Percentiles rank a stretch among this genome's conserved stretches.
These are phyloP conservation scores for Seriola dumerili DNA, from an alignment of 2,113 vertebrate species.

Conservation along the genomic window DNA sequence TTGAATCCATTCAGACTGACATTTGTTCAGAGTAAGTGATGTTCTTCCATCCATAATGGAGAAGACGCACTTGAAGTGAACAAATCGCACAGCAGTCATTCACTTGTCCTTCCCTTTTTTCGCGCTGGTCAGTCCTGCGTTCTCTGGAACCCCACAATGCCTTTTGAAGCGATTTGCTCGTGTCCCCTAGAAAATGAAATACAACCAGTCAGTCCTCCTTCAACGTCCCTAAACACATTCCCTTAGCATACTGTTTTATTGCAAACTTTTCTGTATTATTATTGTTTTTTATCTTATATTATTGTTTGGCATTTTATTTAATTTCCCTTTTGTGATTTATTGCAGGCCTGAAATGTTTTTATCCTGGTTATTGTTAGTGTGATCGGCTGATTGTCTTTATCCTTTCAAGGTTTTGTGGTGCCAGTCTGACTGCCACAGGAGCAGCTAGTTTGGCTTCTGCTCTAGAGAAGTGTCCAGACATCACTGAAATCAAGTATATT, in stretches of 20 bases:
- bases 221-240: no score
- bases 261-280: no score
- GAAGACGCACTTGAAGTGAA: not conserved
- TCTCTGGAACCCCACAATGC: no score
- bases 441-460: slow-evolving; percentile 82
- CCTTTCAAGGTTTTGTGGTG: slow-evolving; percentile 83
- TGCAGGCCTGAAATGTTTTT: not conserved
- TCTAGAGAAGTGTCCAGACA: slow-evolving; percentile 81
- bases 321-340: not conserved
- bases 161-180: no score
- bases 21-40: not conserved
- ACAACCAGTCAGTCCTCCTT: no score
- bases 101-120: no score
- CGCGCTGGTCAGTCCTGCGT: no score
- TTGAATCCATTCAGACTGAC: not conserved
- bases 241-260: no score
- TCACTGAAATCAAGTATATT: slow-evolving; percentile 89
- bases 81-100: no score
- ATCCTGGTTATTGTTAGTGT: not conserved
- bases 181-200: no score
- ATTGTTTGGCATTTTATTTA: not conserved
- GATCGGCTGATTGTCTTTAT: slow-evolving; percentile 17
- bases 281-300: not conserved
- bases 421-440: slow-evolving; percentile 85
- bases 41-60: not conserved